phyloP scores from a whole-genome alignment of 2,113 vertebrate genomes.

The Muscicapa adusta region DNA sequence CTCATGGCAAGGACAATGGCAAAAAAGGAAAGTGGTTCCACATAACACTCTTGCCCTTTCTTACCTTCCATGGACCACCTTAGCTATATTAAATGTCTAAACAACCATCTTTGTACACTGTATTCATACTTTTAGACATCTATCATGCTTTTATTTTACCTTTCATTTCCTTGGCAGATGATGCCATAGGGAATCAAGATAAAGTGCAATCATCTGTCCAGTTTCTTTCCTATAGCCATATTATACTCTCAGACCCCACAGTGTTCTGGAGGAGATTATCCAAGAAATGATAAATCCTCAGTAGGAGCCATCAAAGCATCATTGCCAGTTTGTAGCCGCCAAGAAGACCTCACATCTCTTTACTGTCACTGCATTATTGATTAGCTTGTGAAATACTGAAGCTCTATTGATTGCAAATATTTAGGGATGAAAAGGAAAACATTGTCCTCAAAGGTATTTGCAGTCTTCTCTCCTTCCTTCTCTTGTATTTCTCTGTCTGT shows the following conservation, averaged over 20 bases:
- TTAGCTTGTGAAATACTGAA: conserved; percentile 22
- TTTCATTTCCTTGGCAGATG: neutral
- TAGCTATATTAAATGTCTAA: neutral
- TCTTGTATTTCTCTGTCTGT: neutral
- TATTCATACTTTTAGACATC: neutral
- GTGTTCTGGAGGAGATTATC: conserved; percentile 39
- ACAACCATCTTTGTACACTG: neutral
- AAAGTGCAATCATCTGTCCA: neutral
- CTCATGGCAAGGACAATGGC: neutral
- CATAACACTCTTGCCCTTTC: neutral
- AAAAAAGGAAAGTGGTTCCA: neutral
- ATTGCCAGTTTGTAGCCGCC: neutral
- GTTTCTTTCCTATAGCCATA: neutral
- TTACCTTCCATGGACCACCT: neutral
- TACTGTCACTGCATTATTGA: conserved; percentile 55
- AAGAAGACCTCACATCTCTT: conserved; percentile 41
- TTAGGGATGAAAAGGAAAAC: conserved; percentile 47
- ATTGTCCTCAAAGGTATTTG: neutral
- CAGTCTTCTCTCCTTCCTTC: neutral
- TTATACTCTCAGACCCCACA: neutral
- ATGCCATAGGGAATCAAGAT: neutral
- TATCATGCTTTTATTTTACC: neutral
- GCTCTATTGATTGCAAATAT: conserved; percentile 53
- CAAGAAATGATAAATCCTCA: conserved; percentile 26
- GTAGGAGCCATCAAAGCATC: conserved; percentile 42